These are phyloP conservation scores for Leptogaster cylindrica DNA, from an alignment of 2,888 invertebrate species.

Conservation along the genomic window DNA sequence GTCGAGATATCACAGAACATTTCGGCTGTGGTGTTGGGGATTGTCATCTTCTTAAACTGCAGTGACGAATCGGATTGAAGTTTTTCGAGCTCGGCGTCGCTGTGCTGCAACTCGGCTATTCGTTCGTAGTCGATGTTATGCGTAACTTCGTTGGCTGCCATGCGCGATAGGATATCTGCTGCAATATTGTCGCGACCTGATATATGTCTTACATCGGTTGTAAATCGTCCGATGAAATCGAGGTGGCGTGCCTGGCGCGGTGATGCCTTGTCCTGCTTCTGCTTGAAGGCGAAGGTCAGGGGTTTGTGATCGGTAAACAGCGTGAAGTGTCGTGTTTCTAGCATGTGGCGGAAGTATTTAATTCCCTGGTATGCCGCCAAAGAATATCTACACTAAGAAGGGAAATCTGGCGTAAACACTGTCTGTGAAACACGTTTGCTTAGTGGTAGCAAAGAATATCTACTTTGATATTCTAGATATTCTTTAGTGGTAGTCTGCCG, in stretches of 20 bases:
- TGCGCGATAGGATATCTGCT: conserved; percentile 18
- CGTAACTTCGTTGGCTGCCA: too few relatives aligned
- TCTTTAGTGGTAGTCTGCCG: too few relatives aligned
- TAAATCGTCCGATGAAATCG: conserved; percentile 40
- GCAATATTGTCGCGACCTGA: conserved; percentile 11
- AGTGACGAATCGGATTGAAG: not conserved
- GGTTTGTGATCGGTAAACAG: too few relatives aligned
- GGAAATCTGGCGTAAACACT: too few relatives aligned
- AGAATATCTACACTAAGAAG: too few relatives aligned
- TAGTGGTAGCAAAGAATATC: too few relatives aligned
- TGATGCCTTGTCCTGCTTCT: conserved; percentile 52
- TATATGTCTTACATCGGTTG: conserved; percentile 40
- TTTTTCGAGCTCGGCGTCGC: conserved; percentile 33
- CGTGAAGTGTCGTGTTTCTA: too few relatives aligned
- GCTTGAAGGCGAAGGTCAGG: too few relatives aligned
- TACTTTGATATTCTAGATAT: too few relatives aligned
- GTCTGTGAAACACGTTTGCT: too few relatives aligned
- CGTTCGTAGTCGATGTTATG: conserved; percentile 13
- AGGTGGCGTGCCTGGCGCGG: conserved; percentile 54
- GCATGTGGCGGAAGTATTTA: too few relatives aligned
- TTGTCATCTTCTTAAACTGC: not conserved
- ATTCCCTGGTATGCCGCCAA: too few relatives aligned
- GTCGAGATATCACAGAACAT: not conserved
- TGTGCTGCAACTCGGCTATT: conserved; percentile 19
- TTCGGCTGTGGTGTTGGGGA: not conserved